A percentile compares a stretch with the other conserved stretches of the same genome.
phyloP scores from a whole-genome alignment of 2,113 vertebrate genomes.

The Gracilinanus agilis region DNA sequence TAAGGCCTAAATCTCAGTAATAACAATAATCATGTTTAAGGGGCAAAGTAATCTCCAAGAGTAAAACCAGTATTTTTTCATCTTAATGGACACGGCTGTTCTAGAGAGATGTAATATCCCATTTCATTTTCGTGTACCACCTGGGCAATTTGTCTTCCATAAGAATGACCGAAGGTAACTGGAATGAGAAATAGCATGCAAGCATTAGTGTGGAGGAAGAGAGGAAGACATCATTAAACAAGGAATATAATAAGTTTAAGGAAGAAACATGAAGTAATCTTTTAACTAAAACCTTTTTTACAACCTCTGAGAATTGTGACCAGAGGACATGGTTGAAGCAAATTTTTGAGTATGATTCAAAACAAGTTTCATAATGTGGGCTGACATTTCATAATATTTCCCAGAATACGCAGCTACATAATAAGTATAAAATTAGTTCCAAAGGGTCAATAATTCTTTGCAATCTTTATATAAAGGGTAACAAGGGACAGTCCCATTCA shows the following conservation, averaged over 20 bases:
- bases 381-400: neutral
- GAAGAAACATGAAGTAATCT: slow-evolving; percentile 19
- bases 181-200: slow-evolving; percentile 41
- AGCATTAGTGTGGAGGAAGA: slow-evolving; percentile 24
- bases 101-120: neutral
- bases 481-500: neutral
- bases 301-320: slow-evolving; percentile 9
- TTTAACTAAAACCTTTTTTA: slow-evolving; percentile 40
- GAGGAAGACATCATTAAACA: neutral
- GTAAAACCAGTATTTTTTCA: slow-evolving; percentile 33
- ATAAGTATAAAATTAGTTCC: slow-evolving; percentile 9
- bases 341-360: slow-evolving; percentile 17
- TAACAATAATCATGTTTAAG: slow-evolving; percentile 50
- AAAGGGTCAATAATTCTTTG: neutral
- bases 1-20: slow-evolving; percentile 48
- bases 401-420: neutral
- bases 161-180: slow-evolving; percentile 16
- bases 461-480: neutral
- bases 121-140: slow-evolving; percentile 49
- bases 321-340: slow-evolving; percentile 37
- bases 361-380: neutral
- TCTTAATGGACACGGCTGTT: slow-evolving; percentile 7
- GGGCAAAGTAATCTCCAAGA: slow-evolving; percentile 8
- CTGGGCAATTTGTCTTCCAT: slow-evolving; percentile 6
- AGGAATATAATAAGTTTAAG: slow-evolving; percentile 17